Conservation (phyloP, 2,113 vertebrate genomes). For the Setophaga petechia region DNA sequence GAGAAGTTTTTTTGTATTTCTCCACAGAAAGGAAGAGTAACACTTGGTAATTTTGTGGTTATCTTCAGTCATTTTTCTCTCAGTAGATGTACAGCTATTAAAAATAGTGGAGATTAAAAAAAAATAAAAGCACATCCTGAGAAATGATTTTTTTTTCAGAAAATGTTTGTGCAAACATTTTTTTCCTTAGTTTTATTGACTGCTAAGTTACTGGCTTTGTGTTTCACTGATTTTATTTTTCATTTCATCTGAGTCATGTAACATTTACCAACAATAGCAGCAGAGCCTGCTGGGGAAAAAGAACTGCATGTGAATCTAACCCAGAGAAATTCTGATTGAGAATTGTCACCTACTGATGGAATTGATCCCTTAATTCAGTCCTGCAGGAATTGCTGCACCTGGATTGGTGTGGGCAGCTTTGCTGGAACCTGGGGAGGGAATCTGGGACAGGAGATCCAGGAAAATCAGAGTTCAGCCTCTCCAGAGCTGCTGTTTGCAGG, state of each 20-base stretch:
- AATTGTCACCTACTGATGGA: not conserved
- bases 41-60: not conserved
- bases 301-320: not conserved
- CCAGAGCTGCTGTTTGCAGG: not conserved
- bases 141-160: not conserved
- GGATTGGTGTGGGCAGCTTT: not conserved
- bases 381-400: not conserved
- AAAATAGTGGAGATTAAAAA: not conserved
- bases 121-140: not conserved
- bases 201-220: not conserved
- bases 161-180: not conserved
- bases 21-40: not conserved
- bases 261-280: not conserved
- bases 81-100: not conserved
- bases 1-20: not conserved
- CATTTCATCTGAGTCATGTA: not conserved
- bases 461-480: not conserved
- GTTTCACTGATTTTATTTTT: not conserved
- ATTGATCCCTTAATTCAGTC: not conserved
- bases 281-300: not conserved
- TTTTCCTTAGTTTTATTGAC: not conserved
- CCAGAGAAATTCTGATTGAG: not conserved
- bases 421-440: accelerated
- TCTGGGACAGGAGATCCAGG: accelerated
- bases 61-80: not conserved